Percentiles rank a stretch among this genome's conserved stretches.
These are phyloP conservation scores for Hypomecis atomaria DNA, from an alignment of 2,888 invertebrate genomes.

Conservation along the genomic window DNA sequence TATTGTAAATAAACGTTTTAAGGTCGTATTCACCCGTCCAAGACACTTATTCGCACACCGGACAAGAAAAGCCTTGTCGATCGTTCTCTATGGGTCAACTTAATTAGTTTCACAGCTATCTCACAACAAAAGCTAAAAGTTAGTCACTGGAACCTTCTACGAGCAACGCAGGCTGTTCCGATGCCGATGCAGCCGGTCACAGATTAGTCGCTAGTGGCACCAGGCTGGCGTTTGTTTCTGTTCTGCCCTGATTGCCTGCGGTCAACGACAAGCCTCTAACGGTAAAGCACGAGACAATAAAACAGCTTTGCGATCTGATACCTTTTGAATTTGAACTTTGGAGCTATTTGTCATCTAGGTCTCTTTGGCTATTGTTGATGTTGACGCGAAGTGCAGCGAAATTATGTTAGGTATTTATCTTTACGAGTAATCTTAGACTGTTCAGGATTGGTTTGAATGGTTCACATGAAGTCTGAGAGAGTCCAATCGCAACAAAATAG, in stretches of 20 bases:
- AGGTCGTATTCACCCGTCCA: too few species aligned
- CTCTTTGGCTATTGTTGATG: background rate
- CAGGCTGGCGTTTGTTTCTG: conserved; percentile 62
- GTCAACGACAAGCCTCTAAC: conserved; percentile 58
- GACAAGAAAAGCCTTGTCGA: too few species aligned
- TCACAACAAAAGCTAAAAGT: background rate
- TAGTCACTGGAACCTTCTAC: conserved; percentile 8
- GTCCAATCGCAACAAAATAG: too few species aligned
- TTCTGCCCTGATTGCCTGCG: conserved; percentile 71
- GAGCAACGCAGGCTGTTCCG: conserved; percentile 8
- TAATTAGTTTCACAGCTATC: too few species aligned
- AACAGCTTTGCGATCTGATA: conserved; percentile 55
- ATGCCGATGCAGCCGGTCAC: background rate
- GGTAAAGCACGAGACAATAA: conserved; percentile 63
- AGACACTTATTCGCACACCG: too few species aligned
- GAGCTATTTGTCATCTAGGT: conserved; percentile 12
- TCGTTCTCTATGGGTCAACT: too few species aligned
- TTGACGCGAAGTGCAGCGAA: too few species aligned
- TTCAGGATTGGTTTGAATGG: too few species aligned
- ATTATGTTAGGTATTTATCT: too few species aligned
- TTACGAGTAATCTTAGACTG: too few species aligned
- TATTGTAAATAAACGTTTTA: too few species aligned
- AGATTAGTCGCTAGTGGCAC: conserved; percentile 33
- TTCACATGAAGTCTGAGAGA: too few species aligned
- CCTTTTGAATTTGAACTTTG: conserved; percentile 39